phyloP scores from a whole-genome alignment of 2,888 invertebrate genomes.

The Dorcus parallelipipedus region DNA sequence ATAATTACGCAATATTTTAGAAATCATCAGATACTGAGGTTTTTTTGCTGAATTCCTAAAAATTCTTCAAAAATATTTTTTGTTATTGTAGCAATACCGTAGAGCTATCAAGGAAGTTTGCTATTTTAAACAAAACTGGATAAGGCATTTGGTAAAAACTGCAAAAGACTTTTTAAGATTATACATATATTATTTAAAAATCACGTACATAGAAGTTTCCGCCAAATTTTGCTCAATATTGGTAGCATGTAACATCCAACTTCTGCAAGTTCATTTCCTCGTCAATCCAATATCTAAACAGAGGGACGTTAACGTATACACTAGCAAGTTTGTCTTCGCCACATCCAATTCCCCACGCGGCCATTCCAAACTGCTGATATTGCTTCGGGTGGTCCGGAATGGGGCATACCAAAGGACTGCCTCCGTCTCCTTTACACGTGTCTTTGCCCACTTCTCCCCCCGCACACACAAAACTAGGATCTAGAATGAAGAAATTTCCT shows the following conservation, averaged over 20 bases:
- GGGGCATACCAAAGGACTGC: constrained; percentile 73
- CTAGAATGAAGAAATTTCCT: constrained; percentile 62
- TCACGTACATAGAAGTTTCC: no score
- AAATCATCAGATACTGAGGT: no score
- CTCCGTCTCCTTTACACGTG: constrained; percentile 78
- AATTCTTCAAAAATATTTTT: no score
- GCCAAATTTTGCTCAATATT: no score
- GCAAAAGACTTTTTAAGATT: no score
- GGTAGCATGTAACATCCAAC: neutral
- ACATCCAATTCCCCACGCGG: constrained; percentile 82
- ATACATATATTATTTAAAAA: no score
- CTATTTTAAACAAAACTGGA: no score
- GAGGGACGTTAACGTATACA: constrained; percentile 69
- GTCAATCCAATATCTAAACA: constrained; percentile 64
- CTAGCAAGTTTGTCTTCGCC: constrained; percentile 65
- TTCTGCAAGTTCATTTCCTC: constrained; percentile 32
- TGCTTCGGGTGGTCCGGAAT: constrained; percentile 49
- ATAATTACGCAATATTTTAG: no score
- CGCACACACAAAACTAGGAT: constrained; percentile 73
- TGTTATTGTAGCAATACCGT: no score
- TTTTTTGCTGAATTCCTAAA: no score
- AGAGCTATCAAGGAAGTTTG: no score
- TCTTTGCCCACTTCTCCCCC: constrained; percentile 70
- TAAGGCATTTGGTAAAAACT: no score
- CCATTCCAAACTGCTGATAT: constrained; percentile 64